Evolutionary conservation across 2,888 invertebrate species (phyloP).

Genomic region (Steinernema hermaphroditum): DNA sequence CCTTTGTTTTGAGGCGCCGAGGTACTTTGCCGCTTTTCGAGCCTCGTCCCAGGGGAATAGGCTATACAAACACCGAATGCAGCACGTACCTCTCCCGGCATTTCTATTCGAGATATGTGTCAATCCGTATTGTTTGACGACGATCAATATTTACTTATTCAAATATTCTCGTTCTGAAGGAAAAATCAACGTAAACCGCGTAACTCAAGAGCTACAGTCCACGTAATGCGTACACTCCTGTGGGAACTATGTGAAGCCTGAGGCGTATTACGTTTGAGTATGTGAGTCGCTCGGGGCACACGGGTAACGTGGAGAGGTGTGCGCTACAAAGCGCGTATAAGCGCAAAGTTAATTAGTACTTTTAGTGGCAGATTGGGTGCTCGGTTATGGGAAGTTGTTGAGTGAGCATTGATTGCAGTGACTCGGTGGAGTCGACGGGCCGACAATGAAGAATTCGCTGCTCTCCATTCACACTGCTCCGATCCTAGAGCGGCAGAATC

Average conservation of each 20-base stretch:
- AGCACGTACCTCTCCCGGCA: not conserved
- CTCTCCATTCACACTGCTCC: constrained; percentile 28
- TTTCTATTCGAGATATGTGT: not conserved
- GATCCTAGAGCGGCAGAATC: constrained; percentile 22
- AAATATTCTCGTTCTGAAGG: not conserved
- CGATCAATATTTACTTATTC: not conserved
- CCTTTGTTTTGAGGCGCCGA: not conserved
- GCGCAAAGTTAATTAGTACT: constrained; percentile 27
- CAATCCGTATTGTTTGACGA: not conserved
- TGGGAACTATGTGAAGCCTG: not conserved
- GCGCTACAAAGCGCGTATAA: constrained; percentile 4
- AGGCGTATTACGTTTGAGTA: not conserved
- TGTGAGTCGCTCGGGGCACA: not conserved
- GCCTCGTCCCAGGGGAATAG: not conserved
- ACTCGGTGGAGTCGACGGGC: constrained; percentile 27
- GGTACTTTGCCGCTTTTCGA: not conserved
- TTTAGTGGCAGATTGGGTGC: constrained; percentile 20
- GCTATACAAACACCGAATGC: not conserved
- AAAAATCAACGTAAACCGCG: too few species aligned
- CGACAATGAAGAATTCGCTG: constrained; percentile 30
- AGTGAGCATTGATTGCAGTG: constrained; percentile 24
- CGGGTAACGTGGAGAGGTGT: not conserved
- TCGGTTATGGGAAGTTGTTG: not conserved
- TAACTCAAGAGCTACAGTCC: too few species aligned
- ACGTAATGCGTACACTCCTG: not conserved